A percentile compares a stretch with the other conserved stretches of the same genome.
Conservation (phyloP, 2,113 vertebrate species). For the Brachypteracias leptosomus region DNA sequence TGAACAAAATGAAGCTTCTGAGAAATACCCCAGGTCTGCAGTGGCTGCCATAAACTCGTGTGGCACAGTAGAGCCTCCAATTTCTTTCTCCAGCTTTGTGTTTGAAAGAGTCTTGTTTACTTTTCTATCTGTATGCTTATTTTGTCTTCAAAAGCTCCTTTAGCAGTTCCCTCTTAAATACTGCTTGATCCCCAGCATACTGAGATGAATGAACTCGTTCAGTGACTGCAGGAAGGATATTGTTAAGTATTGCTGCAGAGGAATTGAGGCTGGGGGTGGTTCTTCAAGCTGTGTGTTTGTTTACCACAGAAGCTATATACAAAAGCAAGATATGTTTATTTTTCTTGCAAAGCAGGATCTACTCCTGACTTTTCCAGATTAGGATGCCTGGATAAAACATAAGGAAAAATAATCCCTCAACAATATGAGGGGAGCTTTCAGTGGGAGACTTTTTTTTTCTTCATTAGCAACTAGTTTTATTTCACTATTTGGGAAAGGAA, state of each 20-base stretch:
- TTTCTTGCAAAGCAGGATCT: not conserved
- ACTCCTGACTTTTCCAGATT: not conserved
- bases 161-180: not conserved
- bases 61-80: not conserved
- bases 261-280: not conserved
- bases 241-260: not conserved
- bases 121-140: not conserved
- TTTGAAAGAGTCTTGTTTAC: not conserved
- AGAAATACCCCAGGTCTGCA: not conserved
- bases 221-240: not conserved
- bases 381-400: not conserved
- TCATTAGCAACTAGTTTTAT: not conserved
- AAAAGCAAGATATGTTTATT: not conserved
- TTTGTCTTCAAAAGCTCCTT: not conserved
- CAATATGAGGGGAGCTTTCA: not conserved
- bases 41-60: fast-evolving
- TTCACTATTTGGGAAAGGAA: not conserved
- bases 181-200: not conserved
- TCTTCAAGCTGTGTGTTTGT: not conserved
- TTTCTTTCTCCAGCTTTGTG: not conserved
- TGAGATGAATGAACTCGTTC: not conserved
- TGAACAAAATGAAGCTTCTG: not conserved
- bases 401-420: not conserved
- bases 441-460: not conserved
- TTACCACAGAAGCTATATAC: not conserved